These are phyloP conservation scores for Coreoperca whiteheadi DNA, from an alignment of 2,113 vertebrate genomes.

Conservation along the genomic window DNA sequence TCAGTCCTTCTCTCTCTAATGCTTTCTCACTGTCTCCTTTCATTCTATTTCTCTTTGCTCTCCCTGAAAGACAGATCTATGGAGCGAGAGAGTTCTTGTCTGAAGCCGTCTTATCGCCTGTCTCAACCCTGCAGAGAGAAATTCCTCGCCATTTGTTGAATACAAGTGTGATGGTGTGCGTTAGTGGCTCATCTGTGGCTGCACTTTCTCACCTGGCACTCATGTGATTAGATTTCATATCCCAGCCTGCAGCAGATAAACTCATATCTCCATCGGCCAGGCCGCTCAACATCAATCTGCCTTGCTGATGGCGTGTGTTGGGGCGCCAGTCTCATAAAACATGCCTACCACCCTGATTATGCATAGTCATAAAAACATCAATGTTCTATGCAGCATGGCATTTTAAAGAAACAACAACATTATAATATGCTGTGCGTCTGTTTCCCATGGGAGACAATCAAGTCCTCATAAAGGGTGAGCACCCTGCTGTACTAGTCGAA, in stretches of 20 bases:
- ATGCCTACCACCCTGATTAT: constrained; percentile 55
- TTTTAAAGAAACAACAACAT: constrained; percentile 35
- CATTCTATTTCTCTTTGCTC: constrained; percentile 55
- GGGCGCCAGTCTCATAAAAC: constrained; percentile 59
- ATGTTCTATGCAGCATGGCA: constrained; percentile 49
- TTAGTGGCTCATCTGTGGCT: constrained; percentile 76
- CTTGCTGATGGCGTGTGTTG: constrained; percentile 68
- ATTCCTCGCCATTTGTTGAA: constrained; percentile 81
- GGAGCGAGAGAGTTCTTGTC: constrained; percentile 74
- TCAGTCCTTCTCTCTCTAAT: constrained; percentile 26
- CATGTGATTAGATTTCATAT: constrained; percentile 82
- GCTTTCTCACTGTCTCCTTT: constrained; percentile 30
- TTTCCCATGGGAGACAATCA: constrained; percentile 43
- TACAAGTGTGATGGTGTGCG: constrained; percentile 76
- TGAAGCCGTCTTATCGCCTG: constrained; percentile 76
- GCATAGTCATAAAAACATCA: constrained; percentile 63
- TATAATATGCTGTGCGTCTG: constrained; percentile 31
- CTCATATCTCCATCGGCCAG: constrained; percentile 83
- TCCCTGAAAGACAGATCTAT: constrained; percentile 67
- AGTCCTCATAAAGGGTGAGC: constrained; percentile 36
- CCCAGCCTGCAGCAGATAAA: constrained; percentile 79
- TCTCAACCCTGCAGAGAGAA: constrained; percentile 70
- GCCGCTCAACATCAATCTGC: constrained; percentile 77
- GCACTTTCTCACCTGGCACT: constrained; percentile 82
- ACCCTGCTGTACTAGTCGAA: constrained; percentile 5